phyloP scores from a whole-genome alignment of 1,140 invertebrate species.

The Apis florea region DNA sequence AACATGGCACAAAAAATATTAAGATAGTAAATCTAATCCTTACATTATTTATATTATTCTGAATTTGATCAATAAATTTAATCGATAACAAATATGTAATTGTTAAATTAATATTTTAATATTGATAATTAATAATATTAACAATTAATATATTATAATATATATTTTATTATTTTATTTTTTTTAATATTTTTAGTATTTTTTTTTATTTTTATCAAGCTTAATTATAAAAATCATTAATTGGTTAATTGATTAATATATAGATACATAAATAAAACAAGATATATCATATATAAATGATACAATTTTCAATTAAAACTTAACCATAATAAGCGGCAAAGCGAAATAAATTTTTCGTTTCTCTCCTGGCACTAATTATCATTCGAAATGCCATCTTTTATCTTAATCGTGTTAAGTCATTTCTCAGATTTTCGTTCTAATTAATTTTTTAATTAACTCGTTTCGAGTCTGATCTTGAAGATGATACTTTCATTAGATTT shows the following conservation, averaged over 20 bases:
- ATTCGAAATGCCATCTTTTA: conserved; percentile 12
- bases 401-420: conserved; percentile 19
- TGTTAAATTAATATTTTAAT: background rate
- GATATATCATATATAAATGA: background rate
- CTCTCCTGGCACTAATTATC: background rate
- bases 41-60: too few relatives aligned
- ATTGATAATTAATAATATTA: too few relatives aligned
- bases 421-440: conserved; percentile 15
- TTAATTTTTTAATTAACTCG: conserved; percentile 9
- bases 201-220: background rate
- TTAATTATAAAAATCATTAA: background rate
- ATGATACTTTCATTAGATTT: background rate
- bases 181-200: background rate
- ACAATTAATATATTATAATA: too few relatives aligned
- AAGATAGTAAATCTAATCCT: too few relatives aligned
- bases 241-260: background rate
- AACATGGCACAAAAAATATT: too few relatives aligned
- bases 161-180: background rate
- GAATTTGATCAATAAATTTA: too few relatives aligned
- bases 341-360: conserved; percentile 10
- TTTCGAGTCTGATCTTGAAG: background rate
- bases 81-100: too few relatives aligned
- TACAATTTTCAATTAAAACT: background rate
- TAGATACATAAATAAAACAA: background rate
- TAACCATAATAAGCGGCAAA: background rate